These are phyloP conservation scores for Mormyrus proboscirostris DNA, from an alignment of 2,797 vertebrate genomes.

Conservation along the genomic window DNA sequence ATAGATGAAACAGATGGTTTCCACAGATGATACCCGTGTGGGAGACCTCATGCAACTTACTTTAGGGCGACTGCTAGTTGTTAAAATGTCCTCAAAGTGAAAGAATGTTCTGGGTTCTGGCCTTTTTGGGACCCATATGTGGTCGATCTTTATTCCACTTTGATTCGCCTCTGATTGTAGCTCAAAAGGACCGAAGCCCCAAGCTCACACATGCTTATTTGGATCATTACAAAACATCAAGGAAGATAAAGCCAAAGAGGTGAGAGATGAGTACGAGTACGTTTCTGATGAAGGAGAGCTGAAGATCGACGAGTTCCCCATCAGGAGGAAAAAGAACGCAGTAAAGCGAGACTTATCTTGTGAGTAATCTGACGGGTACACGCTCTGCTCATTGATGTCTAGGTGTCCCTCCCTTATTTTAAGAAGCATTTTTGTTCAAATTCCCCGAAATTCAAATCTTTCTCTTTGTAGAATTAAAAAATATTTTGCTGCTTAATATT, in stretches of 20 bases:
- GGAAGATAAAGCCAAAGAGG: slow-evolving; percentile 88
- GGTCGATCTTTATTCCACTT: slow-evolving; percentile 30
- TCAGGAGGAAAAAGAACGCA: slow-evolving; percentile 89
- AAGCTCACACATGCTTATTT: slow-evolving; percentile 80
- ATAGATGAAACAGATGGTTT: not conserved
- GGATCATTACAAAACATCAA: slow-evolving; percentile 94
- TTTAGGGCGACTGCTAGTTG: slow-evolving; percentile 1
- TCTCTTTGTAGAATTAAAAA: not conserved
- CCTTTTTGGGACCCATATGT: not conserved
- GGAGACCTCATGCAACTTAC: not conserved
- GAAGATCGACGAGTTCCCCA: slow-evolving; percentile 98
- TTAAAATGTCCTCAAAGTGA: slow-evolving; percentile 3
- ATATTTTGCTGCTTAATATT: not conserved
- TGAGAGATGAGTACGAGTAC: slow-evolving; percentile 94
- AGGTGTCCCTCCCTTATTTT: not conserved
- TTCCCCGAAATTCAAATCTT: not conserved
- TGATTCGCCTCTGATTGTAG: slow-evolving; percentile 50
- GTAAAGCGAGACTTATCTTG: slow-evolving; percentile 88
- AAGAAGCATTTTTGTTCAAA: not conserved
- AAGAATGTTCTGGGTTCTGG: not conserved
- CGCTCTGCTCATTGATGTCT: not conserved
- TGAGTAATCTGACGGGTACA: slow-evolving; percentile 59
- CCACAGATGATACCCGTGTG: slow-evolving; percentile 12
- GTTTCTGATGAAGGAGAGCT: slow-evolving; percentile 95
- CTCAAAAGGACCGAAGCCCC: slow-evolving; percentile 84